Conservation (phyloP, 2,888 invertebrate species). For the Nemoura dubitans region DNA sequence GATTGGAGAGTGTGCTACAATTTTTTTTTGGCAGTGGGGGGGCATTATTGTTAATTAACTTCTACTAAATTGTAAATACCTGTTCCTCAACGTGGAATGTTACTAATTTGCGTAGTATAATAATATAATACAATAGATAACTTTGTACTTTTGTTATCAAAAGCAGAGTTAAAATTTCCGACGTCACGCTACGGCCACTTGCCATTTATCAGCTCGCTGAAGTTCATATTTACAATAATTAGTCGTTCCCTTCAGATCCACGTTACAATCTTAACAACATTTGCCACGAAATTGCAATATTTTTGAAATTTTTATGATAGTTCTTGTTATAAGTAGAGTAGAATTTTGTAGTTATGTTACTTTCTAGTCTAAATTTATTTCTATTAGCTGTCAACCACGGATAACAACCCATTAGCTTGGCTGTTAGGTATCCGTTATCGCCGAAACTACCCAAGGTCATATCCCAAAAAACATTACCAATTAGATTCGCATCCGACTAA, state of each 20-base stretch:
- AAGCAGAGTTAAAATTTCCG: neutral
- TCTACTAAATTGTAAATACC: neutral
- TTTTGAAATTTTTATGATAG: neutral
- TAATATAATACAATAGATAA: slow-evolving; percentile 2
- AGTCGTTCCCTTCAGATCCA: neutral
- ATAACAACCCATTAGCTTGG: neutral
- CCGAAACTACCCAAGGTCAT: neutral
- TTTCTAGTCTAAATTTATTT: neutral
- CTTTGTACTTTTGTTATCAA: slow-evolving; percentile 2
- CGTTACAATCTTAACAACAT: neutral
- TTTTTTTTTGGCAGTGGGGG: slow-evolving; percentile 1
- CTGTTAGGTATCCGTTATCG: neutral
- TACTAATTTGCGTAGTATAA: neutral
- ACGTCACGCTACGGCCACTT: neutral
- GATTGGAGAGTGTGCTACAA: slow-evolving; percentile 5
- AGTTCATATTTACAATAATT: neutral
- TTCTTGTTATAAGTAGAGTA: neutral
- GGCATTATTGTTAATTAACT: neutral
- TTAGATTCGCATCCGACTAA: neutral
- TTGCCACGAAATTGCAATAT: neutral
- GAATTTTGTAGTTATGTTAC: neutral
- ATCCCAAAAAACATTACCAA: neutral
- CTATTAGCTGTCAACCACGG: neutral
- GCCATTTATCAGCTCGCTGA: neutral
- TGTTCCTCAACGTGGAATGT: neutral